Evolutionary conservation across 2,888 invertebrate species (phyloP).

Genomic region (Iselma pallidipennis): DNA sequence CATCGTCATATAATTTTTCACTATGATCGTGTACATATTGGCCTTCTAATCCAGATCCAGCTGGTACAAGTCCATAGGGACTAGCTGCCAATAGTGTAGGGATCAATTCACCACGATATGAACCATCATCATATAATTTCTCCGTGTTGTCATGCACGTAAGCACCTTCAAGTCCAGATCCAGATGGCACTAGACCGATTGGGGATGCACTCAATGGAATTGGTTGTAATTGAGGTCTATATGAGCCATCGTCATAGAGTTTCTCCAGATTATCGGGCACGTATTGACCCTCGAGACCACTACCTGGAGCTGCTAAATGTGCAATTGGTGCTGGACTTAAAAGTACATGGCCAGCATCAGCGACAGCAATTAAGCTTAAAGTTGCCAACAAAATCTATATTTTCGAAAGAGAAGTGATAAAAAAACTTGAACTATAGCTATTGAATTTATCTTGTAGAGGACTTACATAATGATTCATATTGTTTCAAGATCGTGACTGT

Average conservation of each 20-base stretch:
- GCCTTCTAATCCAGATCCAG: conserved; percentile 42
- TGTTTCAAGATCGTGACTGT: background rate
- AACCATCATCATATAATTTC: conserved; percentile 31
- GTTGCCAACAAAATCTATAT: conserved; percentile 5
- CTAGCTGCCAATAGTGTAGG: conserved; percentile 32
- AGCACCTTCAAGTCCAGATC: conserved; percentile 38
- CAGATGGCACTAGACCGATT: conserved; percentile 35
- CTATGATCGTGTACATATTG: conserved; percentile 33
- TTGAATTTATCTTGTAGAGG: background rate
- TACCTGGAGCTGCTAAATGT: background rate
- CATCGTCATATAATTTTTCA: conserved; percentile 36
- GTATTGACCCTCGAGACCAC: conserved; percentile 44
- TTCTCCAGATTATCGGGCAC: conserved; percentile 42
- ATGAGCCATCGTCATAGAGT: conserved; percentile 47
- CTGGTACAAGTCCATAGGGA: conserved; percentile 38
- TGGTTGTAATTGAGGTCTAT: conserved; percentile 37
- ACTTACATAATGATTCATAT: conserved; percentile 20
- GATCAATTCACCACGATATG: conserved; percentile 32
- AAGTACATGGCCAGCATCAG: background rate
- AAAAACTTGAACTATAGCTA: conserved; percentile 4
- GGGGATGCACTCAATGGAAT: conserved; percentile 36
- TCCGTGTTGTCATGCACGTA: conserved; percentile 30
- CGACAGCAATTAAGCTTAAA: background rate
- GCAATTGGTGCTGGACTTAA: background rate
- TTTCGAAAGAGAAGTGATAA: conserved; percentile 1